A percentile compares a stretch with the other conserved stretches of the same genome.
Evolutionary conservation across 2,113 vertebrate genomes (phyloP).

Genomic region (Lepidothrix coronata): DNA sequence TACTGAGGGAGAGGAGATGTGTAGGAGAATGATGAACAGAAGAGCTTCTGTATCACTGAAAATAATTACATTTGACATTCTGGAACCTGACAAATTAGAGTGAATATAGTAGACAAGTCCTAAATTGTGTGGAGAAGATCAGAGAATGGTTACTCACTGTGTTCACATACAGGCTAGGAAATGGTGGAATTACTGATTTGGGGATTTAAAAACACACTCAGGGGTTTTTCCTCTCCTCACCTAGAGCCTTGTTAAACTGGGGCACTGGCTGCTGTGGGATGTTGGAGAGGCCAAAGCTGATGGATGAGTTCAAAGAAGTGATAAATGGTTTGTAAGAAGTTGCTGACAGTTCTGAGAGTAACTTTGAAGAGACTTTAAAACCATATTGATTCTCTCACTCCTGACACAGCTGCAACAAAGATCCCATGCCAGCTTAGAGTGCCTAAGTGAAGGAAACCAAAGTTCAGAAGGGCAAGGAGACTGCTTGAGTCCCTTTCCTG

Average conservation of each 20-base stretch:
- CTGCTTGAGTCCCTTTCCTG: background rate
- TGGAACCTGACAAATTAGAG: background rate
- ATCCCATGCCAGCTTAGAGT: background rate
- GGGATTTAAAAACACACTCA: background rate
- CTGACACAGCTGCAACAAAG: background rate
- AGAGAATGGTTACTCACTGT: background rate
- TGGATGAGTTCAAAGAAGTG: background rate
- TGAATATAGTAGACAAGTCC: background rate
- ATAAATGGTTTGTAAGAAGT: background rate
- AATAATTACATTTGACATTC: background rate
- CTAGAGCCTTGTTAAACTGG: background rate
- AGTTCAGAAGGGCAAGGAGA: background rate
- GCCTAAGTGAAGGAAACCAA: background rate
- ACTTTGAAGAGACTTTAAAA: background rate
- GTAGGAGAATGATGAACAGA: background rate
- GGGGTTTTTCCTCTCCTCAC: background rate
- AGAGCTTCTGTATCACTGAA: background rate
- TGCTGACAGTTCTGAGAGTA: accelerated
- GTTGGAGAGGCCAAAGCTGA: background rate
- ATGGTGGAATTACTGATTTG: background rate
- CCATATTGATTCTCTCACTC: background rate
- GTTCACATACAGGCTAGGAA: background rate
- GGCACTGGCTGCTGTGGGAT: background rate
- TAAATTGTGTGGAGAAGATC: background rate
- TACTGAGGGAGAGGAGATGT: background rate